Conservation (phyloP, 37 sponge, comb jelly and placozoan genomes). For the Halisarca cf. caerulea region DNA sequence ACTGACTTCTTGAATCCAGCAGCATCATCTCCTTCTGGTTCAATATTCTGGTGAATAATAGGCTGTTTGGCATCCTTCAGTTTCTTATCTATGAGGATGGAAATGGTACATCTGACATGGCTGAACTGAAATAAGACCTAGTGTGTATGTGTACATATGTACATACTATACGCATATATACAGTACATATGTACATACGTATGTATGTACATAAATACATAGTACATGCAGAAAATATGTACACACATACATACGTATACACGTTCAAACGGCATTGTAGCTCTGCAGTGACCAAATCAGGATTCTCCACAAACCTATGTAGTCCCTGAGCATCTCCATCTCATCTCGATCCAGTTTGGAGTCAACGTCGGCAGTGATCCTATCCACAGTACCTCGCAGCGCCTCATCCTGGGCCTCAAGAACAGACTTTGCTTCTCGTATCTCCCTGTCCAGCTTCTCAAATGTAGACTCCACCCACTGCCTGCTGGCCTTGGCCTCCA, state of each 20-base stretch:
- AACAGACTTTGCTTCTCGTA: conserved; percentile 73
- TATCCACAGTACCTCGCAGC: conserved; percentile 67
- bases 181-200: too few species aligned
- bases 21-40: conserved; percentile 32
- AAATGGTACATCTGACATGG: background rate
- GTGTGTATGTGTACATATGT: too few species aligned
- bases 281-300: background rate
- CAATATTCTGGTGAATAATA: background rate
- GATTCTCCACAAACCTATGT: conserved; percentile 83
- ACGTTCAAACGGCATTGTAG: background rate
- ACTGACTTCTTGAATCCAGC: background rate
- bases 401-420: conserved; percentile 89
- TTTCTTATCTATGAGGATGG: conserved; percentile 1
- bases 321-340: conserved; percentile 86
- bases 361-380: conserved; percentile 86
- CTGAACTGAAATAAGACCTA: background rate
- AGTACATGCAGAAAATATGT: background rate
- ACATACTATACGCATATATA: too few species aligned
- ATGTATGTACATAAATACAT: too few species aligned
- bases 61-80: conserved; percentile 31
- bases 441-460: conserved; percentile 84
- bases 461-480: conserved; percentile 96
- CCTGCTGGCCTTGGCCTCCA: conserved; percentile 94
- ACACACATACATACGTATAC: background rate
- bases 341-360: conserved; percentile 89